Evolutionary conservation across 2,888 invertebrate species (phyloP), one percentile per base, ranked within the genome.

Genomic region (Ditula angustiorana): DNA sequence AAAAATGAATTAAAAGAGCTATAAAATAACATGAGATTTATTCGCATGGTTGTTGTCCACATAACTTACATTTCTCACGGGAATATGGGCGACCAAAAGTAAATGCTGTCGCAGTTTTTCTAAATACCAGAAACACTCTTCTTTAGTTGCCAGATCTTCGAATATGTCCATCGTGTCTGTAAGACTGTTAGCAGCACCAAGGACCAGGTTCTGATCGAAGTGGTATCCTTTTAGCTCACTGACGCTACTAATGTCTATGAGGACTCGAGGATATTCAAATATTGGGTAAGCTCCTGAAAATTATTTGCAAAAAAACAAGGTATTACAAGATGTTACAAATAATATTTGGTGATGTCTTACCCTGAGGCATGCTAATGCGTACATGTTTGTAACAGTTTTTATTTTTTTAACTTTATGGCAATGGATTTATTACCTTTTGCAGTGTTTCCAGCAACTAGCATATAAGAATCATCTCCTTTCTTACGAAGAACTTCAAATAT

Each of bases 361-460:
- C n/a, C n/a, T n/a, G n/a, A n/a, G n/a, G n/a, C n/a, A n/a, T n/a
- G n/a, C n/a, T n/a, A n/a, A n/a, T n/a, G n/a, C n/a, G n/a, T n/a
- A n/a, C n/a, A n/a, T n/a, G n/a, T n/a, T n/a, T n/a, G n/a, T n/a
- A n/a, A n/a, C n/a, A n/a, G n/a, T n/a, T n/a, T n/a, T n/a, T n/a
- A n/a, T n/a, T n/a, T n/a, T n/a, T n/a, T n/a, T n/a, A n/a, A n/a
- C n/a, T n/a, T n/a, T n/a, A n/a, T n/a, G n/a, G n/a, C n/a, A n/a
- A n/a, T n/a, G n/a, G n/a, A n/a, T n/a, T n/a, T n/a, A 1, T 69
- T 74, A 90, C 96, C 96, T 86, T 94, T 94, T 13, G 95, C 95
- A 2, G 96, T 96, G 76, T 96, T 96, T 21, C 96, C 96, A 37
- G 94, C 95, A 0, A 96, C 94, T 8, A 96, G 77, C 83, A 94